Conservation (phyloP, 1,140 invertebrate species). For the Drosophila tristis region DNA sequence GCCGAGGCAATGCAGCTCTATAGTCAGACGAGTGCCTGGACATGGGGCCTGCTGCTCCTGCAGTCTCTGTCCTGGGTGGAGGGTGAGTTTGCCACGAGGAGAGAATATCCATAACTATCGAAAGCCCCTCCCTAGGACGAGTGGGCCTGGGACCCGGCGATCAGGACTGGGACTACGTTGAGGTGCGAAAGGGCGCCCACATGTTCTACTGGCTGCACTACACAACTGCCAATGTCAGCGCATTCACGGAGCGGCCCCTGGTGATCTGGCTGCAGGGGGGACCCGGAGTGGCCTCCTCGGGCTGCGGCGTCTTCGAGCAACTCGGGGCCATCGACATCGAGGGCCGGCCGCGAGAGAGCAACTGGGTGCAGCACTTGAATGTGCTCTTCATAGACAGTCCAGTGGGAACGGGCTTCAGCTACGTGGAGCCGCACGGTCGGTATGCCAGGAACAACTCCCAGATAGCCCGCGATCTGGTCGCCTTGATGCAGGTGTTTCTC, state of each 20-base stretch:
- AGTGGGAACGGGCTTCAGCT: conserved; percentile 94
- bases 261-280: conserved; percentile 93
- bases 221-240: conserved; percentile 86
- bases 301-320: conserved; percentile 92
- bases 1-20: conserved; percentile 41
- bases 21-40: background rate
- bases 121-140: conserved; percentile 31
- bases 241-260: conserved; percentile 88
- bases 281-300: conserved; percentile 90
- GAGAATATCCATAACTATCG: background rate
- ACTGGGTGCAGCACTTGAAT: conserved; percentile 92
- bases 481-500: conserved; percentile 88
- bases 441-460: conserved; percentile 88
- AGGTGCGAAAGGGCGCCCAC: conserved; percentile 89
- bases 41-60: conserved; percentile 30
- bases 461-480: conserved; percentile 92
- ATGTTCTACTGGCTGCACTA: conserved; percentile 95
- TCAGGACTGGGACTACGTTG: conserved; percentile 89
- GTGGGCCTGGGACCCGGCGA: conserved; percentile 86
- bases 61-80: conserved; percentile 29
- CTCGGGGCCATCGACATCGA: conserved; percentile 89
- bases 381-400: conserved; percentile 95
- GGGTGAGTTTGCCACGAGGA: conserved; percentile 28
- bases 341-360: conserved; percentile 87
- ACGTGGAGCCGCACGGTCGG: conserved; percentile 86